Base-by-base conservation (phyloP, 2,888 invertebrate species). In the Steromphala cineraria region DNA sequence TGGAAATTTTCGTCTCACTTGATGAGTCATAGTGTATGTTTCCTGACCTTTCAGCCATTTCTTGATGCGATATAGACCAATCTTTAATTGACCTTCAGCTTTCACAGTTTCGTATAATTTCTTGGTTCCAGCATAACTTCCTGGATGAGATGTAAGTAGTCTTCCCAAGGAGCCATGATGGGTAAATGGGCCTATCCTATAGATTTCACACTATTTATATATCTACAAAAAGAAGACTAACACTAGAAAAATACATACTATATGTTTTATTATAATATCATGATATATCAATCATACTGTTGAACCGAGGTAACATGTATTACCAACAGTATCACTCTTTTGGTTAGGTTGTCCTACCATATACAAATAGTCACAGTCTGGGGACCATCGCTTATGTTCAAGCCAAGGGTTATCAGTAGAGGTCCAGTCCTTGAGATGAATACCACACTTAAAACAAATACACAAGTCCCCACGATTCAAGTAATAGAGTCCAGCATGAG, bases 31-130 rank as follows among this genome's bases (percentile, higher is more conserved):
- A 17, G 74, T 74, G n/a, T 74, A 74, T 0, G 46, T 74, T n/a
- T 74, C 40, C 40, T 74, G 74, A 52, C 40, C 40, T 40, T 40
- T 74, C 46, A 74, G 40, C 74, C 74, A 74, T 46, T 52, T 74
- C 21, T 40, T 74, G 46, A 74, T 74, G 1, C 52, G 4, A 0
- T n/a, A 7, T n/a, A 74, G 13, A n/a, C 74, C 24, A 19, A 74
- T 74, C 7, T 40, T 10, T 1, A 46, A 46, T 40, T 74, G 31
- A 19, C 40, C 74, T 0, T 74, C 74, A n/a, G 40, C 52, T 40
- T 52, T 74, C 10, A 74, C 46, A 0, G 46, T 46, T 74, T 74
- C 46, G 52, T 71, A 40, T 2, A 71, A 40, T 74, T 74, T 74
- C 40, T 46, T 24, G 13, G 46, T n/a, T 3, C 74, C 74, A 13